Evolutionary conservation across 2,888 invertebrate genomes (phyloP), one percentile per base, ranked within the genome.

Genomic region (Diadegma fenestrale): DNA sequence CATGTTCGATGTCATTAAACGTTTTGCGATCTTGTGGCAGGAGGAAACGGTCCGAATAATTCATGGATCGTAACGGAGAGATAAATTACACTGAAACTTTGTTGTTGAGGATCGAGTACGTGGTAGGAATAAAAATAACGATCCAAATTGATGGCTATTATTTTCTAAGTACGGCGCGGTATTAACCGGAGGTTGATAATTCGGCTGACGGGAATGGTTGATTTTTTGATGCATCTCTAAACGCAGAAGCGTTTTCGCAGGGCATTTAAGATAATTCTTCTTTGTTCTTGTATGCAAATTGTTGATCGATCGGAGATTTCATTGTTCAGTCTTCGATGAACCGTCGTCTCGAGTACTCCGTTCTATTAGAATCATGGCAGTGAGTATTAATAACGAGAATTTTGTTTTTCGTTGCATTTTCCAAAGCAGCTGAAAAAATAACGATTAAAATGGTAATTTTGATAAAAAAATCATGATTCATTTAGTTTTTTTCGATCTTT

Each of bases 251-350:
- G 19, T 33, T 8, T 22, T 14, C 8, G 37, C 37, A n/a, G 19
- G 43, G 19, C 26, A 43, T 64, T 37, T 33, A n/a, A n/a, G 64
- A 41, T 51, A 33, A 30, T 19, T 22, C 26, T 22, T 19, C 41
- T 14, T 37, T 14, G 45, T 19, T 41, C 58, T 26, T 41, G 8
- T 22, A 73, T 58, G 72, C 41, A 73, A 22, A 58, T 51, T 14
- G 43, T 58, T 73, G 0, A 41, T 73, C 58, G 72, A 41, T 58
- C 41, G 22, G 41, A 58, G 58, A 54, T 73, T 73, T 30, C n/a
- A 7, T 3, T 41, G 22, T 51, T 19, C 48, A 73, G 72, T 73
- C 72, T 58, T 73, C 58, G 41, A 73, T 19, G 37, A 58, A 73
- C 41, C 58, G 41, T 58, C 37, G 58, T 22, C 3, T 17, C 4